Base-by-base conservation (phyloP, 2,113 vertebrate genomes). In the Fulica atra region DNA sequence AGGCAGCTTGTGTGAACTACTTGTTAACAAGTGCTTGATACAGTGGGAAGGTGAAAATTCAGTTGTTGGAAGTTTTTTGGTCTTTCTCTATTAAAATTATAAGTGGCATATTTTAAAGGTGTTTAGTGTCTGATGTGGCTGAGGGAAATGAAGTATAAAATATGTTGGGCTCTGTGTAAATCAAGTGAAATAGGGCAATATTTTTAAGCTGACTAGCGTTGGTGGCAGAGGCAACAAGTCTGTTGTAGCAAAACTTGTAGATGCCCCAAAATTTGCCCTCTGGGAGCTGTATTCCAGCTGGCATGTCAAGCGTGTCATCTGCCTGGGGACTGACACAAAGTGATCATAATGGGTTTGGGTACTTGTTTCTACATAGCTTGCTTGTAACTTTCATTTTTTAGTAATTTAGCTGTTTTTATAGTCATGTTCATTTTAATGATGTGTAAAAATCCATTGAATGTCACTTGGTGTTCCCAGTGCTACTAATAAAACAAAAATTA, bases 351-450 rank as follows among this genome's bases (percentile, higher is more conserved):
- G 48, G 26, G 31, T 16, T 79, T n/a, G 5, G 68, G 18, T 40
- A 76, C 63, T 42, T 87, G 15, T 79, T 94, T 53, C 48, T 76
- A 7, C 16, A 21, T 17, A 91, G 46, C 81, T 92, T 33, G 13
- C 54, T 80, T 82, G n/a, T 90, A 84, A 72, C 77, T 95, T 94
- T 92, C 16, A n/a, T 59, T 90, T 94, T 46, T 88, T 74, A 71
- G 76, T 71, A 44, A 71, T 86, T 92, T 90, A 48, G 48, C 40
- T 40, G 53, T 51, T 61, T 69, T 92, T 93, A 86, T 63, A 73
- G 59, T 84, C 16, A 36, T 40, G 60, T 81, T 85, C 61, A 44
- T 87, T 87, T 86, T 93, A 87, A 85, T 60, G 53, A 56, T 54
- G 48, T 84, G 25, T 81, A 81, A 88, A 92, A 96, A 90, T 71